phyloP scores from a whole-genome alignment of 1,140 invertebrate species.

The Spodoptera frugiperda region DNA sequence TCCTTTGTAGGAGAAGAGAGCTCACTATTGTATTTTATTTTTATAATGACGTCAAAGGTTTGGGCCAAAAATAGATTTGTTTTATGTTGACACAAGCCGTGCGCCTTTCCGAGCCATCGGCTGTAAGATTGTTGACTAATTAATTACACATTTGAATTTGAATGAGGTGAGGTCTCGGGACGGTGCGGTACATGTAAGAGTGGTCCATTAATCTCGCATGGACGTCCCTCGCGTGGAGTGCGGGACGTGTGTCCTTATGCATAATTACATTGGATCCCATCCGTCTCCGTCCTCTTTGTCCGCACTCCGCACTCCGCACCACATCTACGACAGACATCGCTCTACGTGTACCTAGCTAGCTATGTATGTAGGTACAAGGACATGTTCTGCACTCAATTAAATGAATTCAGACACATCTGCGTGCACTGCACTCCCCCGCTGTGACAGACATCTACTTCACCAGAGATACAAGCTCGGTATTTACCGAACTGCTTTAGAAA shows the following conservation, averaged over 20 bases:
- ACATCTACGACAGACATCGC: not conserved
- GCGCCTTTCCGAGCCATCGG: not conserved
- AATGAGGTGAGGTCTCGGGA: constrained; percentile 9
- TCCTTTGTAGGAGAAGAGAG: not conserved
- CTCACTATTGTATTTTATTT: not conserved
- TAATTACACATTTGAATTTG: not conserved
- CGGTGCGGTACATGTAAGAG: constrained; percentile 20
- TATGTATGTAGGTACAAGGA: not conserved
- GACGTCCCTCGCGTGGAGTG: constrained; percentile 1
- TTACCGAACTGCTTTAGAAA: not conserved
- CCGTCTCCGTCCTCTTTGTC: constrained; percentile 34
- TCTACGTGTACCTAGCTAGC: no score
- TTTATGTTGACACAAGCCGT: not conserved
- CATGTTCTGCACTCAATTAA: constrained; percentile 34
- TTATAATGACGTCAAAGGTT: not conserved
- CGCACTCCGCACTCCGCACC: constrained; percentile 8
- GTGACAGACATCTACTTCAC: no score
- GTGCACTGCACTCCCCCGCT: not conserved
- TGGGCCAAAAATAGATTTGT: not conserved
- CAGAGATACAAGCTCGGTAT: not conserved
- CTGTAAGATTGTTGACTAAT: not conserved
- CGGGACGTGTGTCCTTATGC: constrained; percentile 46
- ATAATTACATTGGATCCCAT: constrained; percentile 47
- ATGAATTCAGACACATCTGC: constrained; percentile 15
- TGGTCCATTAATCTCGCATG: constrained; percentile 44